Conservation (phyloP, 2,113 vertebrate species). For the Siphamia tubifer region DNA sequence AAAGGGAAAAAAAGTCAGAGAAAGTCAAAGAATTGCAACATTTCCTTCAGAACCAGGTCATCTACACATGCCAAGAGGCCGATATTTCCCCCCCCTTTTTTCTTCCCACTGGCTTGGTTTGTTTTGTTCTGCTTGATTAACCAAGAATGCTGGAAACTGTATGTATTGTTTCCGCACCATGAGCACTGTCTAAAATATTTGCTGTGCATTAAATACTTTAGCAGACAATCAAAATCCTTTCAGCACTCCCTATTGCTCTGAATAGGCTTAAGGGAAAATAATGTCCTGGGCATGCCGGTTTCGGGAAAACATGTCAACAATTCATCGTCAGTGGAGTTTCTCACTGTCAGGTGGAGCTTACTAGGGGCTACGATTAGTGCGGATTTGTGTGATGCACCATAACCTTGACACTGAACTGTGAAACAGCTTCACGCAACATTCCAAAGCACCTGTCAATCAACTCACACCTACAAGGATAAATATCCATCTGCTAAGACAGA, state of each 20-base stretch:
- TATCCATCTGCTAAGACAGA: conserved; percentile 51
- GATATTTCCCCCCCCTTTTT: conserved; percentile 3
- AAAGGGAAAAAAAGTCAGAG: background rate
- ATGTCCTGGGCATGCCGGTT: conserved; percentile 66
- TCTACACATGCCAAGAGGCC: conserved; percentile 27
- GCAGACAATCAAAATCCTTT: conserved; percentile 79
- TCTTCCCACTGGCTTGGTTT: conserved; percentile 66
- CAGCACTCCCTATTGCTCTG: conserved; percentile 66
- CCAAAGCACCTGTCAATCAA: conserved; percentile 74
- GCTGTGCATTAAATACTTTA: conserved; percentile 79
- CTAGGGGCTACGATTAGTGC: conserved; percentile 73
- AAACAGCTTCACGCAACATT: conserved; percentile 75
- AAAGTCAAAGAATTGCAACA: conserved; percentile 40
- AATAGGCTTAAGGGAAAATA: conserved; percentile 74
- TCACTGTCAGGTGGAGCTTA: conserved; percentile 75
- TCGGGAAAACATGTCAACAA: conserved; percentile 74
- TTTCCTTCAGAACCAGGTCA: conserved; percentile 45
- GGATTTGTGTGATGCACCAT: conserved; percentile 74
- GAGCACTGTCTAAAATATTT: conserved; percentile 80
- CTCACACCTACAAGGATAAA: conserved; percentile 69
- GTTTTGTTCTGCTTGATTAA: conserved; percentile 80
- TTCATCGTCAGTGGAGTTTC: conserved; percentile 56
- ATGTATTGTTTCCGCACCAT: conserved; percentile 77
- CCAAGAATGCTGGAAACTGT: conserved; percentile 71
- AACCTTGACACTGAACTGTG: conserved; percentile 75